These are phyloP conservation scores for Heterochromis multidens DNA, from an alignment of 2,113 vertebrate species.

Conservation along the genomic window DNA sequence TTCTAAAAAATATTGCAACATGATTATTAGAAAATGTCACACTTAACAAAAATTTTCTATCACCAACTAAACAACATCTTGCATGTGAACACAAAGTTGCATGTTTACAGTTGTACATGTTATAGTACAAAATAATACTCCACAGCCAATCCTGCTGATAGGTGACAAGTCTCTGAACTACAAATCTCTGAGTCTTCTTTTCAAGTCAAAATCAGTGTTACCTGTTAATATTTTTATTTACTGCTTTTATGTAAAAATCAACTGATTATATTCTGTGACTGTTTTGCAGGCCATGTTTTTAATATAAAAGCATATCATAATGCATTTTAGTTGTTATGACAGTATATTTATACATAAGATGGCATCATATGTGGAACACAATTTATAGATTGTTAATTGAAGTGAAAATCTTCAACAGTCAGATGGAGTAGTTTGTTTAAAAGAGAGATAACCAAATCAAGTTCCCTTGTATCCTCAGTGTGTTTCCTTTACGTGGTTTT, in stretches of 20 bases:
- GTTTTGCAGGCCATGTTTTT: neutral
- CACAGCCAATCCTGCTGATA: neutral
- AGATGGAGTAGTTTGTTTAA: neutral
- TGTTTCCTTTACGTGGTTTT: neutral
- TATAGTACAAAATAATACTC: neutral
- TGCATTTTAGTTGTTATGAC: neutral
- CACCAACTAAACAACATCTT: neutral
- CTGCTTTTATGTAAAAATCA: neutral
- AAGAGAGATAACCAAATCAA: neutral
- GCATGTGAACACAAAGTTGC: neutral
- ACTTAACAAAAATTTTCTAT: neutral
- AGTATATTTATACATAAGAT: neutral
- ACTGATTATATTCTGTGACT: neutral
- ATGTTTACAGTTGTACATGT: neutral
- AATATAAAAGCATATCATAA: neutral
- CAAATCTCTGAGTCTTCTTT: neutral
- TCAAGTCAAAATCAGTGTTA: neutral
- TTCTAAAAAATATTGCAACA: neutral
- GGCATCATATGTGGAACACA: neutral
- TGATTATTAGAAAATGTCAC: neutral
- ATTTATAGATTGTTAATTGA: neutral
- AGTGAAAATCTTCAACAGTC: neutral
- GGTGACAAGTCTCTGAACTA: neutral
- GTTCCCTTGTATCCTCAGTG: neutral
- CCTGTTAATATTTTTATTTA: neutral